These are phyloP conservation scores for Agrenia bidenticulata DNA, from an alignment of 2,888 invertebrate species.

Conservation along the genomic window DNA sequence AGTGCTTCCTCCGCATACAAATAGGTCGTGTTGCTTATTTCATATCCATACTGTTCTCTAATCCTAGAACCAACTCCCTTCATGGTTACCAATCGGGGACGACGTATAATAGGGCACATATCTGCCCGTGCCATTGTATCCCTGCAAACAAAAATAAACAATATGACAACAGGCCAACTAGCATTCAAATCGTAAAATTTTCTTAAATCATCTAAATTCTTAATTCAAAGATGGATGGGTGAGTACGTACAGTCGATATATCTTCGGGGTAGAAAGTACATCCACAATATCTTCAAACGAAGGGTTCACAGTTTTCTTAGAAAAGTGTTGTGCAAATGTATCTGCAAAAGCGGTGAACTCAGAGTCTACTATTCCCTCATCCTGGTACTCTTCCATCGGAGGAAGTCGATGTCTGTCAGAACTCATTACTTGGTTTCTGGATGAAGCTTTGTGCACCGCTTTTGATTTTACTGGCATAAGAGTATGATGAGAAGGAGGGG, in stretches of 20 bases:
- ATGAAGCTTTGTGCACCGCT: not conserved
- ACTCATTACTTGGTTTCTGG: not conserved
- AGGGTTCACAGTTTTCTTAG: not conserved
- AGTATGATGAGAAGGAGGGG: conserved; percentile 5
- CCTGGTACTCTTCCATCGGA: not conserved
- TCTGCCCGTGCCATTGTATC: conserved; percentile 25
- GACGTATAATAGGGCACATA: conserved; percentile 14
- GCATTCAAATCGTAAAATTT: not conserved
- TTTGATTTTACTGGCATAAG: not conserved
- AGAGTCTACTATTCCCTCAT: conserved; percentile 1
- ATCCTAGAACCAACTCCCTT: conserved; percentile 23
- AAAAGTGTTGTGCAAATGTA: not conserved
- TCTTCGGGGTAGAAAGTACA: not conserved
- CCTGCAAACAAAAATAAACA: conserved; percentile 14
- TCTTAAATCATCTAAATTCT: too few species aligned
- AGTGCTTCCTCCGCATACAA: conserved; percentile 36
- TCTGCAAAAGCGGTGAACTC: not conserved
- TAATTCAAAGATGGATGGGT: too few species aligned
- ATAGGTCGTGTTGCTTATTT: conserved; percentile 25
- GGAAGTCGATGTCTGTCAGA: too few species aligned
- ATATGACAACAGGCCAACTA: too few species aligned
- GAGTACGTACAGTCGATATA: not conserved
- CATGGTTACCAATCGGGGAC: conserved; percentile 12
- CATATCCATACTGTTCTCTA: conserved; percentile 30
- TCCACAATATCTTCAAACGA: conserved; percentile 9